Percentiles rank a stretch among this genome's conserved stretches.
phyloP scores from a whole-genome alignment of 2,888 invertebrate species.

The Phorcus lineatus region DNA sequence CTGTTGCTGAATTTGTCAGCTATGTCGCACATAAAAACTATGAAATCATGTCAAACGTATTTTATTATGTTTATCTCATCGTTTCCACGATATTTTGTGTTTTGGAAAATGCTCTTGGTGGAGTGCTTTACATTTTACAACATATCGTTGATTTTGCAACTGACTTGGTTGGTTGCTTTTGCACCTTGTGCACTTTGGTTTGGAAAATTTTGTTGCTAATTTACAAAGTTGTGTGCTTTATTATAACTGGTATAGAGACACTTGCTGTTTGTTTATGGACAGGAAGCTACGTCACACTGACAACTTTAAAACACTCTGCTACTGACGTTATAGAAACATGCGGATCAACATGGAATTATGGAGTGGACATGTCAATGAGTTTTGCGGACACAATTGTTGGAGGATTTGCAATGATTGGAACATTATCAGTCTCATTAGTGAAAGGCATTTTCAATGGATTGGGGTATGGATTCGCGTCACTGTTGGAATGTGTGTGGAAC shows the following conservation, averaged over 20 bases:
- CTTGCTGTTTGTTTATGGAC: slow-evolving; percentile 36
- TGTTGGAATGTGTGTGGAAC: background rate
- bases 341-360: slow-evolving; percentile 32
- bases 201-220: slow-evolving; percentile 38
- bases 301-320: slow-evolving; percentile 34
- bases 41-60: slow-evolving; percentile 28
- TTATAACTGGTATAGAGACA: slow-evolving; percentile 38
- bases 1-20: slow-evolving; percentile 25
- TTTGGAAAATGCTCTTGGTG: background rate
- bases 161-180: slow-evolving; percentile 38
- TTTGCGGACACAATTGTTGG: slow-evolving; percentile 22
- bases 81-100: background rate
- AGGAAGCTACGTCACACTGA: slow-evolving; percentile 33
- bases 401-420: slow-evolving; percentile 31
- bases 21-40: slow-evolving; percentile 31
- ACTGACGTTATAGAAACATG: slow-evolving; percentile 36
- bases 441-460: background rate
- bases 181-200: slow-evolving; percentile 31
- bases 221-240: slow-evolving; percentile 34
- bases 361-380: slow-evolving; percentile 17
- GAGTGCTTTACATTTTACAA: slow-evolving; percentile 11
- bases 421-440: slow-evolving; percentile 7
- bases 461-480: background rate
- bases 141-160: slow-evolving; percentile 36
- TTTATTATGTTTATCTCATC: slow-evolving; percentile 6